Evolutionary conservation across 2,113 vertebrate species (phyloP).

Genomic region (Cephalophus harveyi): DNA sequence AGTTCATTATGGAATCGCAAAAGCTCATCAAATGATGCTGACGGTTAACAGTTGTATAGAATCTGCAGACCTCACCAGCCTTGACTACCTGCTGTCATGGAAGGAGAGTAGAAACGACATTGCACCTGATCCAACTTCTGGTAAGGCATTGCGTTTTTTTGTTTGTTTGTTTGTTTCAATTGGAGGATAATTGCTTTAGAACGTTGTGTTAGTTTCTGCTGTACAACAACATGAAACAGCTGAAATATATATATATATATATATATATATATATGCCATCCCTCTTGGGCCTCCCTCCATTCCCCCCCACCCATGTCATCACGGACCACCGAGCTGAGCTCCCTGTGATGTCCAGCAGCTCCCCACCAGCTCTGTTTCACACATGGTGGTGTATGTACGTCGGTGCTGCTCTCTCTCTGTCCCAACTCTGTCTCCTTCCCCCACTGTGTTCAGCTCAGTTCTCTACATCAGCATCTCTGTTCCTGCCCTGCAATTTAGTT

Average conservation of each 20-base stretch:
- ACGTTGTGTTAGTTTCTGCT: neutral
- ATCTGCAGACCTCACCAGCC: slow-evolving; percentile 70
- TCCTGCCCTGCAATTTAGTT: neutral
- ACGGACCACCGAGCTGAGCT: neutral
- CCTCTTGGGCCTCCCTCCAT: neutral
- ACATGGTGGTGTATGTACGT: fast-evolving
- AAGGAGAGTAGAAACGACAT: slow-evolving; percentile 81
- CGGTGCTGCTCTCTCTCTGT: neutral
- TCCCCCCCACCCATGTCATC: fast-evolving
- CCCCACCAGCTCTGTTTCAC: neutral
- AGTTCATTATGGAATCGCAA: slow-evolving; percentile 80
- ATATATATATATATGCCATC: no score
- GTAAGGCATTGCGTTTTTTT: slow-evolving; percentile 74
- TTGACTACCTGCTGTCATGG: slow-evolving; percentile 79
- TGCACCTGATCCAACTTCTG: slow-evolving; percentile 75
- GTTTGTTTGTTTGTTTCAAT: neutral
- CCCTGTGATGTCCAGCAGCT: neutral
- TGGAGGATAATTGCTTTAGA: neutral
- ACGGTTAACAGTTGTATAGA: slow-evolving; percentile 70
- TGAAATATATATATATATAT: no score
- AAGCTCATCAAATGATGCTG: slow-evolving; percentile 81
- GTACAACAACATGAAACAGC: neutral
- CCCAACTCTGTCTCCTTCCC: neutral
- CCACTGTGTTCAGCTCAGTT: neutral
- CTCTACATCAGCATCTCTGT: neutral